Conservation (phyloP, 2,888 invertebrate genomes). For the Pecten maximus region DNA sequence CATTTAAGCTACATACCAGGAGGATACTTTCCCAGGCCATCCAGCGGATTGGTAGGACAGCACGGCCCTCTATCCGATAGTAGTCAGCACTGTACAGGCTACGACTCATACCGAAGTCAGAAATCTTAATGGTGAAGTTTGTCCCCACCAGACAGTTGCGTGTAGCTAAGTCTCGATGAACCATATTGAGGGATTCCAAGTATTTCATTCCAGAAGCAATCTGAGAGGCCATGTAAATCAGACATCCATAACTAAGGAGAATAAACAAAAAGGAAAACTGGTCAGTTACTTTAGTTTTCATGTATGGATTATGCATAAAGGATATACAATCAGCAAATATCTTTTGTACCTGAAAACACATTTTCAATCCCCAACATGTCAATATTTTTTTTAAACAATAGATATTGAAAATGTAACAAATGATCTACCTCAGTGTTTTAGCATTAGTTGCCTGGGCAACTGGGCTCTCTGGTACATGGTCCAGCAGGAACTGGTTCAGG, state of each 20-base stretch:
- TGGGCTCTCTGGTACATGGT: conserved; percentile 88
- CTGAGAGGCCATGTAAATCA: conserved; percentile 92
- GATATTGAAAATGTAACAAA: too few relatives aligned
- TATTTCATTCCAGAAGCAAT: conserved; percentile 95
- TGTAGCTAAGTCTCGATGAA: conserved; percentile 94
- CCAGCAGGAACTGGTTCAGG: conserved; percentile 90
- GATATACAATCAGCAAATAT: too few relatives aligned
- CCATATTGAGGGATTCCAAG: conserved; percentile 93
- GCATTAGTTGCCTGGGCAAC: conserved; percentile 81
- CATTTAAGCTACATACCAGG: conserved; percentile 71
- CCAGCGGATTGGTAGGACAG: conserved; percentile 93
- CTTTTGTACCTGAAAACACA: too few relatives aligned
- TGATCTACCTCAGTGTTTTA: conserved; percentile 89
- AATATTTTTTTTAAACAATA: too few relatives aligned
- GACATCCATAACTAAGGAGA: conserved; percentile 89
- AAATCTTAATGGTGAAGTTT: conserved; percentile 86
- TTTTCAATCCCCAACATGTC: too few relatives aligned
- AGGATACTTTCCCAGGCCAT: conserved; percentile 94
- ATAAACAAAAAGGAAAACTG: conserved; percentile 51
- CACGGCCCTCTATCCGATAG: conserved; percentile 91
- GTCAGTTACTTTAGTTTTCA: too few relatives aligned
- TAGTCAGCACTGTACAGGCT: conserved; percentile 87
- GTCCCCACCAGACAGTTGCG: conserved; percentile 93
- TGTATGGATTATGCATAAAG: too few relatives aligned
- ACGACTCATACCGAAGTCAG: conserved; percentile 82